A percentile compares a stretch with the other conserved stretches of the same genome.
Evolutionary conservation across 2,888 invertebrate genomes (phyloP).

Genomic region (Cristatella mucedo): DNA sequence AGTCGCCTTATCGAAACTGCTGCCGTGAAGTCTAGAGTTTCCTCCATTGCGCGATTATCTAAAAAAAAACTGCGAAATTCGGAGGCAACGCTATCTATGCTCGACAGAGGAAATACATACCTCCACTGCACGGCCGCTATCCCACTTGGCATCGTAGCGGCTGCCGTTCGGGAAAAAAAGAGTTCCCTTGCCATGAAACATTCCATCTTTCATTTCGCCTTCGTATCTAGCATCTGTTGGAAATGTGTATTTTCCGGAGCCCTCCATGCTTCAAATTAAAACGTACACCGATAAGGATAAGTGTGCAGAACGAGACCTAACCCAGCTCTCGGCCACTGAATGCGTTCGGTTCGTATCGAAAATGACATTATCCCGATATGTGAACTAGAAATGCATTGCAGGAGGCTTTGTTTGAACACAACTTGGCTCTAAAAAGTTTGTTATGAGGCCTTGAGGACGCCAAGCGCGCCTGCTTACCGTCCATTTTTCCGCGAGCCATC

Average conservation of each 20-base stretch:
- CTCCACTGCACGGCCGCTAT: slow-evolving; percentile 45
- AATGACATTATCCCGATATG: too few relatives aligned
- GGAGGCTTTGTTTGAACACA: too few relatives aligned
- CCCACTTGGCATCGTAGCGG: slow-evolving; percentile 49
- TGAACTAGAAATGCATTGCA: slow-evolving; percentile 3
- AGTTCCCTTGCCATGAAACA: slow-evolving; percentile 53
- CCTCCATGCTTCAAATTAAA: slow-evolving; percentile 28
- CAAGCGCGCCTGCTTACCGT: slow-evolving; percentile 18
- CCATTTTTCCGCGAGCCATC: slow-evolving; percentile 32
- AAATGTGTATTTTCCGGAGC: slow-evolving; percentile 33
- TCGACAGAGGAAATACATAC: slow-evolving; percentile 41
- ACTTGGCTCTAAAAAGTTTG: neutral
- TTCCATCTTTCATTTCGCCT: slow-evolving; percentile 51
- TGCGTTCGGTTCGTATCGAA: too few relatives aligned
- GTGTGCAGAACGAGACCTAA: too few relatives aligned
- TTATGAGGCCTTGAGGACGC: neutral
- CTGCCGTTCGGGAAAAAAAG: slow-evolving; percentile 49
- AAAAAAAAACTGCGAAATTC: too few relatives aligned
- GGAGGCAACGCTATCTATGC: too few relatives aligned
- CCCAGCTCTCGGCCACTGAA: too few relatives aligned
- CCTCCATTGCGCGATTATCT: too few relatives aligned
- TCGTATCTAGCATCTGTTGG: slow-evolving; percentile 41
- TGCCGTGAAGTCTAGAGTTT: too few relatives aligned
- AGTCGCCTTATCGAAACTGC: too few relatives aligned
- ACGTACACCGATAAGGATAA: neutral